Evolutionary conservation across 1,140 invertebrate genomes (phyloP).

Genomic region (Lasaia peninsularis): DNA sequence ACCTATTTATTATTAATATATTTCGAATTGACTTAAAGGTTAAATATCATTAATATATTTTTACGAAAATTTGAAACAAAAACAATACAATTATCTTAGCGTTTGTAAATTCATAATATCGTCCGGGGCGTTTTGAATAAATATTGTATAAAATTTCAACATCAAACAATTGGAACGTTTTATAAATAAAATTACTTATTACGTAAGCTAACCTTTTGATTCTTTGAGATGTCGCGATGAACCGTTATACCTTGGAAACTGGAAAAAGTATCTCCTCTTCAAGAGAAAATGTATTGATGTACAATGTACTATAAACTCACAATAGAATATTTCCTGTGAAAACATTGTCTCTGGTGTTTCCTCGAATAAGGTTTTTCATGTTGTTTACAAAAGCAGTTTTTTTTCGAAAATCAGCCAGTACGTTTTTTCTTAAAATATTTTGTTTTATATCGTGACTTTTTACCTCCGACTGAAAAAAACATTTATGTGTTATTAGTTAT

Average conservation of each 20-base stretch:
- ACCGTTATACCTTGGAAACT: not conserved
- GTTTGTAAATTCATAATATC: too few species aligned
- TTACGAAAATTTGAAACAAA: too few species aligned
- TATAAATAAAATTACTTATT: slow-evolving; percentile 1
- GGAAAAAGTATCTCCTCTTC: not conserved
- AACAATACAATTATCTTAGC: too few species aligned
- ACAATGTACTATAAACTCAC: not conserved
- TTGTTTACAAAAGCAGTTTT: not conserved
- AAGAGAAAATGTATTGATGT: not conserved
- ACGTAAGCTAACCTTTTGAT: not conserved
- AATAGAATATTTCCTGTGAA: not conserved
- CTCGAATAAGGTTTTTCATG: not conserved
- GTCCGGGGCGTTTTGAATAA: too few species aligned
- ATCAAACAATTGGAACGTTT: not conserved
- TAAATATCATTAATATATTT: too few species aligned
- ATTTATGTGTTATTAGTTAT: too few species aligned
- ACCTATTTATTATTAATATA: too few species aligned
- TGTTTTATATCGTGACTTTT: too few species aligned
- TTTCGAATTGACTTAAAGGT: too few species aligned
- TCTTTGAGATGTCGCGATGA: not conserved
- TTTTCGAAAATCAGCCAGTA: not conserved
- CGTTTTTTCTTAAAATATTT: too few species aligned
- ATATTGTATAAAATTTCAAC: not conserved
- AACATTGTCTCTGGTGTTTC: not conserved
- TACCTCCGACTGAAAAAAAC: too few species aligned